These are phyloP conservation scores for Plectrocnemia conspersa DNA, from an alignment of 1,140 invertebrate species.

Conservation along the genomic window DNA sequence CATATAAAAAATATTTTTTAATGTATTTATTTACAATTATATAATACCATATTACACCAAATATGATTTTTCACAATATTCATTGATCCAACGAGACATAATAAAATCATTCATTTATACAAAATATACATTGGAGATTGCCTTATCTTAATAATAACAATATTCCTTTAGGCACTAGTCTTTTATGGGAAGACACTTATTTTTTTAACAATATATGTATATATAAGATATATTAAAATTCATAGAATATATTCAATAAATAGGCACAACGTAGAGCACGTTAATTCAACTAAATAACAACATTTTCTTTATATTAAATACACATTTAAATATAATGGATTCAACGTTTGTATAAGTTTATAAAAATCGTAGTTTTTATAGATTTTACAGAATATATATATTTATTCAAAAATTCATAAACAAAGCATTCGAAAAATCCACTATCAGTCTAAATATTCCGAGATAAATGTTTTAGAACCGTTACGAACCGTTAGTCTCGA, in stretches of 20 bases:
- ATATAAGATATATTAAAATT: not conserved
- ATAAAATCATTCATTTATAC: conserved; percentile 31
- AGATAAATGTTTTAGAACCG: too few species aligned
- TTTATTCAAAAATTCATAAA: not conserved
- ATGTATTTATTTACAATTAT: conserved; percentile 34
- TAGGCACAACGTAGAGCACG: not conserved
- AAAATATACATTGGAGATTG: conserved; percentile 26
- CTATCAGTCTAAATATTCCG: too few species aligned
- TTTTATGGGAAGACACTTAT: conserved; percentile 28
- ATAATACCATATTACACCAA: conserved; percentile 16
- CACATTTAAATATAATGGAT: not conserved
- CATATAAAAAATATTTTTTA: too few species aligned
- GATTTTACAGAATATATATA: not conserved
- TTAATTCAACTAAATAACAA: not conserved
- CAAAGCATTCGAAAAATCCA: too few species aligned
- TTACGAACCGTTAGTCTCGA: too few species aligned
- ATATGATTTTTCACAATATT: conserved; percentile 18
- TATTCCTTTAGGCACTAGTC: conserved; percentile 21
- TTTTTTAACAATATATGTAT: not conserved
- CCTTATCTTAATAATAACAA: conserved; percentile 21
- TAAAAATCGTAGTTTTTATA: not conserved
- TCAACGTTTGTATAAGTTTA: not conserved
- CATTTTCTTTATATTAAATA: not conserved
- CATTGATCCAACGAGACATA: conserved; percentile 15
- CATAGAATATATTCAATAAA: not conserved